Evolutionary conservation across 2,888 invertebrate species (phyloP).

Genomic region (Clivina fossor): DNA sequence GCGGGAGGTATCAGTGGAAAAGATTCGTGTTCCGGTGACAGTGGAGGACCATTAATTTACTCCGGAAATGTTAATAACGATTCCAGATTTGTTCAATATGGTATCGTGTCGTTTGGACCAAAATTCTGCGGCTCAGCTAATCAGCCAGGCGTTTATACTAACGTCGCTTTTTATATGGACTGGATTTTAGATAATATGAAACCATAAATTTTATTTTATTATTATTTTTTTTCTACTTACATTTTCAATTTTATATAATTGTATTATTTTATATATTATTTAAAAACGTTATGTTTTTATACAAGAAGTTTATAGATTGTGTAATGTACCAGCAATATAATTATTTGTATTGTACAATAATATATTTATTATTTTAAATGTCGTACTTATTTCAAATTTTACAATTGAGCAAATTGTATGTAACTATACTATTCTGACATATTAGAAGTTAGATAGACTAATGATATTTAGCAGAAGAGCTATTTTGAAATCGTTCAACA

Average conservation of each 20-base stretch:
- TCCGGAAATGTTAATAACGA: constrained; percentile 48
- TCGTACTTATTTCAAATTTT: no score
- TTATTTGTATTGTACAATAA: no score
- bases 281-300: neutral
- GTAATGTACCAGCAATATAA: neutral
- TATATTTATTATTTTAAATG: no score
- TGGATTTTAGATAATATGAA: constrained; percentile 64
- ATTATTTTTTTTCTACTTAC: constrained; percentile 9
- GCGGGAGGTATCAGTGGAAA: constrained; percentile 62
- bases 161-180: constrained; percentile 62
- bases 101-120: constrained; percentile 58
- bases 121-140: constrained; percentile 54
- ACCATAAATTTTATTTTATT: constrained; percentile 45
- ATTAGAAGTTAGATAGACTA: no score
- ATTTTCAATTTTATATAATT: neutral
- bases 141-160: constrained; percentile 72
- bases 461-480: no score
- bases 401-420: no score
- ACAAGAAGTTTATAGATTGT: neutral
- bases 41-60: constrained; percentile 66
- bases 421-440: no score
- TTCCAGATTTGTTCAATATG: constrained; percentile 60
- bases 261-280: neutral
- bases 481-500: no score
- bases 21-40: constrained; percentile 69